Conservation (phyloP, 1,140 invertebrate genomes). For the Zaprionus capensis region DNA sequence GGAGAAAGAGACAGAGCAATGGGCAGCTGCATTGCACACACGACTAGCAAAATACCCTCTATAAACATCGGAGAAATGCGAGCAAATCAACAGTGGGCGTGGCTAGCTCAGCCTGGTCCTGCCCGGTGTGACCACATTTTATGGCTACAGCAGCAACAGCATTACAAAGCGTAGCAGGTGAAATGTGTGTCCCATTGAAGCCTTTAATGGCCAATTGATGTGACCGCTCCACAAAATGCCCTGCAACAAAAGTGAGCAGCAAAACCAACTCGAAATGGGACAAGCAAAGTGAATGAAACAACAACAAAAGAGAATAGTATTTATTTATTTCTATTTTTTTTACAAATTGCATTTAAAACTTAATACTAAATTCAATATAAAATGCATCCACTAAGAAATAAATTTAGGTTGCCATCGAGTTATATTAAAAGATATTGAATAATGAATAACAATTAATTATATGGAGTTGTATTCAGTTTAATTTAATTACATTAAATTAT, state of each 20-base stretch:
- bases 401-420: no score
- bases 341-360: no score
- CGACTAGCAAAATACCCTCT: constrained; percentile 36
- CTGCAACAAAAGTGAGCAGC: neutral
- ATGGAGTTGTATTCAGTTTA: no score
- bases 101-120: neutral
- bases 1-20: neutral
- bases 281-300: neutral
- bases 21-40: neutral
- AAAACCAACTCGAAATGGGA: neutral
- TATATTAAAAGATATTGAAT: no score
- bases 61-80: constrained; percentile 3
- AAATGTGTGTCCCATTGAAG: constrained; percentile 24
- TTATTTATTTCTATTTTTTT: neutral
- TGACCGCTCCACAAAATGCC: constrained; percentile 12
- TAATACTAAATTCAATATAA: no score
- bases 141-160: constrained; percentile 35
- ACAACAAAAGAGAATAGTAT: neutral
- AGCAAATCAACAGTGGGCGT: constrained; percentile 36
- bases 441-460: no score
- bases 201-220: constrained; percentile 27
- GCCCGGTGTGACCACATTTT: constrained; percentile 35
- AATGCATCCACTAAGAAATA: no score
- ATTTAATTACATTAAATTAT: no score
- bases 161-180: constrained; percentile 17